Conservation (phyloP, 2,888 invertebrate genomes). For the Hirtodrosophila alboralis region DNA sequence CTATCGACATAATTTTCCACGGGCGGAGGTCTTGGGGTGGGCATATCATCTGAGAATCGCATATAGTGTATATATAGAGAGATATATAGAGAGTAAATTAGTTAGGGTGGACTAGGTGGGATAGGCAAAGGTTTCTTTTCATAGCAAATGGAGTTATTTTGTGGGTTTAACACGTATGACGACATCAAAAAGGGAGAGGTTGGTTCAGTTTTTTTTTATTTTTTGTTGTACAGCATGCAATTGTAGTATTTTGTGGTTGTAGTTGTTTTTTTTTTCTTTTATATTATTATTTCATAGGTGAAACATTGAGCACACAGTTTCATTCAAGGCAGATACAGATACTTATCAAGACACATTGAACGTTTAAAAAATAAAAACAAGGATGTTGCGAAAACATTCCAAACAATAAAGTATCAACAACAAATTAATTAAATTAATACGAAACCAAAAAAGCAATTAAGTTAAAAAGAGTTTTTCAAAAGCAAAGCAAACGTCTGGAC, state of each 20-base stretch:
- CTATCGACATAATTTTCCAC: slow-evolving; percentile 82
- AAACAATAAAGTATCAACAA: slow-evolving; percentile 21
- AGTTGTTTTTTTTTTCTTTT: no score
- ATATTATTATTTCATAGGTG: slow-evolving; percentile 55
- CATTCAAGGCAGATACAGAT: slow-evolving; percentile 81
- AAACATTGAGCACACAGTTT: slow-evolving; percentile 69
- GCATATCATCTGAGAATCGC: slow-evolving; percentile 80
- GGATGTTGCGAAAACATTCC: slow-evolving; percentile 75
- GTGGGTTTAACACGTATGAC: slow-evolving; percentile 45
- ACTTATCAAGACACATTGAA: slow-evolving; percentile 83
- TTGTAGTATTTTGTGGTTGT: slow-evolving; percentile 69
- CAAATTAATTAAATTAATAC: slow-evolving; percentile 26
- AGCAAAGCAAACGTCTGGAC: slow-evolving; percentile 79
- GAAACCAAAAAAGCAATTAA: slow-evolving; percentile 17
- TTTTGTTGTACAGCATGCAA: slow-evolving; percentile 77
- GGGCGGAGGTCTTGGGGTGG: slow-evolving; percentile 82
- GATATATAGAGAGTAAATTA: slow-evolving; percentile 32
- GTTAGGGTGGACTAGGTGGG: slow-evolving; percentile 11
- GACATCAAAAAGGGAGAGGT: slow-evolving; percentile 63
- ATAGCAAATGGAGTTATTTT: slow-evolving; percentile 26
- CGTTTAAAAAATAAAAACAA: slow-evolving; percentile 39
- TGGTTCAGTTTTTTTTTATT: slow-evolving; percentile 51
- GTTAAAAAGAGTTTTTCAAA: slow-evolving; percentile 27
- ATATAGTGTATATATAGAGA: slow-evolving; percentile 13
- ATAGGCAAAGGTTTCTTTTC: slow-evolving; percentile 7